These are phyloP conservation scores for Oncorhynchus keta DNA, from an alignment of 2,113 vertebrate species.

Conservation along the genomic window DNA sequence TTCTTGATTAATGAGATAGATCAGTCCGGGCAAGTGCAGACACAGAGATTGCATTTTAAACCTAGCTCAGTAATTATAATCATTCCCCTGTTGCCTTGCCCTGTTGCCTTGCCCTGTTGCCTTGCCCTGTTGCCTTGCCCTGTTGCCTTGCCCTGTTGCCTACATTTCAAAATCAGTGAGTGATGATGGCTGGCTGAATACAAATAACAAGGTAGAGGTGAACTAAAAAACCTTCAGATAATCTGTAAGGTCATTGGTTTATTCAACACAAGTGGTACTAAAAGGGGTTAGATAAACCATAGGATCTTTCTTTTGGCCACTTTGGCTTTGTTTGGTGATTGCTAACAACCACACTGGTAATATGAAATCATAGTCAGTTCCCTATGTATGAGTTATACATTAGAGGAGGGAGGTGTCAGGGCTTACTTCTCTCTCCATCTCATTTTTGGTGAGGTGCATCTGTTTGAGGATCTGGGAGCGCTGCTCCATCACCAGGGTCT, in stretches of 20 bases:
- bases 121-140: no score
- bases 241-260: neutral
- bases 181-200: neutral
- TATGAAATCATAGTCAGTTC: neutral
- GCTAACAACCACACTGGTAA: no score
- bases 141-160: neutral
- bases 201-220: neutral
- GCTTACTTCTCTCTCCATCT: constrained; percentile 92
- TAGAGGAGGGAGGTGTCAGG: neutral
- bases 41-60: constrained; percentile 9
- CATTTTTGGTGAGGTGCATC: constrained; percentile 98
- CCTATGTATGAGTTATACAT: neutral
- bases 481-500: constrained; percentile 95
- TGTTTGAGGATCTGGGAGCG: constrained; percentile 96
- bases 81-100: neutral
- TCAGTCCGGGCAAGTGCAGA: constrained; percentile 23
- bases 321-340: neutral
- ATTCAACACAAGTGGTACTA: neutral
- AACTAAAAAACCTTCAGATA: neutral
- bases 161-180: neutral
- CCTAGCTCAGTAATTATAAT: neutral
- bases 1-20: constrained; percentile 2
- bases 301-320: neutral
- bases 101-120: no score
- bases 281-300: neutral